Evolutionary conservation across 2,797 vertebrate species (phyloP), one percentile per base, ranked within the genome.

Genomic region (Paratrypauchen microcephalus): DNA sequence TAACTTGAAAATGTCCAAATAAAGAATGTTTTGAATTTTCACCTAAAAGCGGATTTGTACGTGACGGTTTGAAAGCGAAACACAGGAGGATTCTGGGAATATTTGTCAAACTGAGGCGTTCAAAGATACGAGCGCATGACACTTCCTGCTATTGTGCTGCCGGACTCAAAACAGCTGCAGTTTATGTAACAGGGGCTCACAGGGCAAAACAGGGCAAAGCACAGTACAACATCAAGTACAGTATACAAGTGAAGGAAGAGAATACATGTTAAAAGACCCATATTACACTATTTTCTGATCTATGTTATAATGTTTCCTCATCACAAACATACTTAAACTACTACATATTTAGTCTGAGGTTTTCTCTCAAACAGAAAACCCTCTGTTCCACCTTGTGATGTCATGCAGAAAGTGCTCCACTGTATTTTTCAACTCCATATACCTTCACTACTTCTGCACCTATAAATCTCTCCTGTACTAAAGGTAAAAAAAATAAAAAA

Each of bases 101-200:
- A 2, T 13, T 45, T 69, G 78, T 70, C n/a, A 72, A 73, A 75
- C 28, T 19, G 62, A 39, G 63, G 58, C 63, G 77, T 79, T 84
- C 64, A 56, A 58, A 85, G 70, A 86, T 68, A 73, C 45, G 69
- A 80, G 74, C 79, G 67, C 82, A 28, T 65, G 74, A 86, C 80
- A 85, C 81, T 90, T 92, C 90, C 90, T 88, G 81, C 82, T 52
- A 88, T 91, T 91, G 90, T 90, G 5, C 82, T 74, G 28, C 30
- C 80, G 74, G 66, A 78, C 79, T 85, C 79, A 85, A 66, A 65
- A 59, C 79, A 77, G 72, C 74, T 77, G 71, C 75, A 58, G 68
- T 79, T 87, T 74, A 82, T 79, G 66, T 69, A 79, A 81, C 76
- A 81, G 32, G 2, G 30, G 41, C 41, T 45, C 41, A 45, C 41